Percentiles rank a stretch among this genome's conserved stretches.
These are phyloP conservation scores for Metaphire vulgaris DNA, from an alignment of 1,140 invertebrate species.

Conservation along the genomic window DNA sequence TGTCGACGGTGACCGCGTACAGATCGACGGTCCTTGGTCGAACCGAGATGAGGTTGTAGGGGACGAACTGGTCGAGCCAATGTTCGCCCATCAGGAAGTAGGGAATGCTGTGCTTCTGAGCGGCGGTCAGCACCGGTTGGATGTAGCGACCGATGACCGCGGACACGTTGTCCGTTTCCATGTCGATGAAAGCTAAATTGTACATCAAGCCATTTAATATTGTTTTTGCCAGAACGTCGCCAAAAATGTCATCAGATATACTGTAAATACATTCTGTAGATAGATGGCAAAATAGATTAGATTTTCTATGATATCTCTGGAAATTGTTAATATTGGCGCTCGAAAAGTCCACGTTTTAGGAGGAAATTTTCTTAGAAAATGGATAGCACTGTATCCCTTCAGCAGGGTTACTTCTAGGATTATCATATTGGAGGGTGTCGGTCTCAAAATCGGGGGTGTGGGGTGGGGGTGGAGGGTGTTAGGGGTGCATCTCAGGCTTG, in stretches of 20 bases:
- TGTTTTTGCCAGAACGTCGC: no score
- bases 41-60: conserved; percentile 18
- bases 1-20: conserved; percentile 5
- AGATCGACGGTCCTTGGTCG: conserved; percentile 7
- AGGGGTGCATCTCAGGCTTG: no score
- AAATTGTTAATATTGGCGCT: not conserved
- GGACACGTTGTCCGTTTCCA: conserved; percentile 15
- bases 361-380: not conserved
- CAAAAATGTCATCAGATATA: not conserved
- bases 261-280: not conserved
- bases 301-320: not conserved
- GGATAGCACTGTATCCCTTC: no score
- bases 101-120: conserved; percentile 5
- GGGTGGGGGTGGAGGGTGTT: no score
- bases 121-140: conserved; percentile 8
- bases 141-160: conserved; percentile 15
- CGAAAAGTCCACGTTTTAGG: not conserved
- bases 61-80: not conserved
- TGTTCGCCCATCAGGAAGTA: conserved; percentile 15
- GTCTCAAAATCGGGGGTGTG: no score
- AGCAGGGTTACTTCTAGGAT: no score
- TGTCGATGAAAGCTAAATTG: conserved; percentile 13
- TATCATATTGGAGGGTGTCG: no score
- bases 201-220: not conserved
- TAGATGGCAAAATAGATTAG: not conserved